Evolutionary conservation across 2,797 vertebrate genomes (phyloP), one percentile per base, ranked within the genome.

Genomic region (Pipistrellus kuhlii): DNA sequence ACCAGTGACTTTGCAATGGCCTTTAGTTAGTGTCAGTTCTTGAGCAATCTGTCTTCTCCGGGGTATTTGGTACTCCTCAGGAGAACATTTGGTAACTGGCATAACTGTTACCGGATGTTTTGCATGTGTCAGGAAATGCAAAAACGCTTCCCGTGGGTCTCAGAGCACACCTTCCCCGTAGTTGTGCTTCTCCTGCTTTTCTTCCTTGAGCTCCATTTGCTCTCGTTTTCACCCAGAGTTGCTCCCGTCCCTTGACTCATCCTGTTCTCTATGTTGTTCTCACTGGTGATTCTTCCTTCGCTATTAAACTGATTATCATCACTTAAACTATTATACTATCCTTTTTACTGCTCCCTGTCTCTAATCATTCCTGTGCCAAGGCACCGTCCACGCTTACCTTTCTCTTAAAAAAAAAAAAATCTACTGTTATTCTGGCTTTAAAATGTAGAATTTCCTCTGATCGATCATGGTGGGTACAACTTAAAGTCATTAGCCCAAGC

Each of bases 61-160:
- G 51, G 88, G 55, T 66, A 95, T 86, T 4, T 77, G 80, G 93
- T 91, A 89, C 83, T 88, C 72, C 57, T 92, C n/a, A 90, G 55
- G 66, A 85, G 85, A 93, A 51, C 51, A 59, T 77, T 89, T 6
- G 0, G 38, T 76, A 68, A 89, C 72, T 91, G 86, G 48, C 55
- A 86, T 93, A 92, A 88, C 68, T 41, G 66, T 76, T 78, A 66
- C 75, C 71, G 53, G 83, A 57, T 73, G 48, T 82, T 82, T 38
- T 51, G 8, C 51, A 25, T 48, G 32, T 85, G 62, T 90, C 14
- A 55, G 51, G 83, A 92, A 80, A 59, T 64, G 41, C 62, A 59
- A 94, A 88, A 92, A 95, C 18, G 15, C 21, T 88, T 57, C 38
- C 62, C 35, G 38, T 71, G 4, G 23, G 5, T 35, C 75, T 17